Conservation (phyloP, 2,888 invertebrate species). For the Yponomeuta cagnagella region DNA sequence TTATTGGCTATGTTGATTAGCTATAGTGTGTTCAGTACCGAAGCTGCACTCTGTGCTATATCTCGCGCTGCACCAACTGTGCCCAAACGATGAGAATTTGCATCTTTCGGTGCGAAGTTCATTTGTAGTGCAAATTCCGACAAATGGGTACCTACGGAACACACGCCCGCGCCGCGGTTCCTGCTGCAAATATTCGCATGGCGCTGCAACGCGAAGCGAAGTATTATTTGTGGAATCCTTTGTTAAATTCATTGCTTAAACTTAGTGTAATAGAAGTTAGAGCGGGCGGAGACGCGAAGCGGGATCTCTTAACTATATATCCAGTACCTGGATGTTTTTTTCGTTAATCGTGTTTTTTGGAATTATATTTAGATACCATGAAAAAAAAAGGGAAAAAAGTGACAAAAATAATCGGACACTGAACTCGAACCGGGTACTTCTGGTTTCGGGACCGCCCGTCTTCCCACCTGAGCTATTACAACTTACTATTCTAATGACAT, state of each 20-base stretch:
- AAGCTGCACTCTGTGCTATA: neutral
- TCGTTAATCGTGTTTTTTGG: too few relatives aligned
- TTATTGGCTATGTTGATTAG: neutral
- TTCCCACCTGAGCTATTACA: too few relatives aligned
- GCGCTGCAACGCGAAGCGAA: neutral
- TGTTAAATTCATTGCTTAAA: neutral
- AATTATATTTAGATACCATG: too few relatives aligned
- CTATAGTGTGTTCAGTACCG: too few relatives aligned
- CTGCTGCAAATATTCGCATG: neutral
- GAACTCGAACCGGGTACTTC: too few relatives aligned
- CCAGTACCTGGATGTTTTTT: too few relatives aligned
- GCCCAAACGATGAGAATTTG: neutral
- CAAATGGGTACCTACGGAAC: neutral
- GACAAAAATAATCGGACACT: too few relatives aligned
- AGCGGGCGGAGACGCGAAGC: too few relatives aligned
- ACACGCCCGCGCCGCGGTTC: neutral
- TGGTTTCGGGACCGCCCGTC: too few relatives aligned
- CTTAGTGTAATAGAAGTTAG: neutral
- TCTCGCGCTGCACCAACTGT: neutral
- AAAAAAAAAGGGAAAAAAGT: too few relatives aligned
- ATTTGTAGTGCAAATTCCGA: constrained; percentile 1
- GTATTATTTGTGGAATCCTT: neutral
- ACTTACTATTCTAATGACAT: too few relatives aligned
- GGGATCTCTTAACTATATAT: too few relatives aligned
- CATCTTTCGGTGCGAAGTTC: neutral